Conservation (phyloP, 2,113 vertebrate species). For the Cyprinodon variegatus region DNA sequence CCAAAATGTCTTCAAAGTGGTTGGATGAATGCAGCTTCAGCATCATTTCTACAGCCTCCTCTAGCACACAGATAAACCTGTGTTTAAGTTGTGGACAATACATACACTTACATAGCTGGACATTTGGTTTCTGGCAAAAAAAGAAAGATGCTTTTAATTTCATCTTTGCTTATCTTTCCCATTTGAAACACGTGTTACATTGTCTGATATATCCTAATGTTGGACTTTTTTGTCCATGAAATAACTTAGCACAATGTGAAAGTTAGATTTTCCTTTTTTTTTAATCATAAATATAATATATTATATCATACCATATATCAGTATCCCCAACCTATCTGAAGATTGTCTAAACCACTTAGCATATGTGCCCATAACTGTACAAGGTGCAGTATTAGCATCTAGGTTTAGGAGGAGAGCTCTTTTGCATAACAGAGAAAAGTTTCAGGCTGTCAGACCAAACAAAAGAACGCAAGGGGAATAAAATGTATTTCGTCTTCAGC, state of each 20-base stretch:
- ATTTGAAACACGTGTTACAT: neutral
- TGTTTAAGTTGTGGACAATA: no score
- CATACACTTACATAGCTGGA: no score
- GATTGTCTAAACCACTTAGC: neutral
- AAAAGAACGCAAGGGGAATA: neutral
- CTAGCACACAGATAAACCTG: no score
- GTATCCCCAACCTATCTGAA: neutral
- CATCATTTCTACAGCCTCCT: neutral
- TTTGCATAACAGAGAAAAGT: neutral
- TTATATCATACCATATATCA: no score
- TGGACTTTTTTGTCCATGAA: neutral
- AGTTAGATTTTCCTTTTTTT: neutral
- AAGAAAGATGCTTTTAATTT: no score
- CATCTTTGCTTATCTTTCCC: neutral
- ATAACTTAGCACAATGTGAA: neutral
- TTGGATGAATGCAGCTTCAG: neutral
- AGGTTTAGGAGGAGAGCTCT: constrained; percentile 4
- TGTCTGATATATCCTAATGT: neutral
- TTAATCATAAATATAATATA: no score
- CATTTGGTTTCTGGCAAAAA: no score
- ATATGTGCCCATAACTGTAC: neutral
- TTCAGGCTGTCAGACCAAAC: neutral
- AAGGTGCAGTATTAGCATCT: constrained; percentile 1
- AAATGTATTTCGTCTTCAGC: constrained; percentile 12
- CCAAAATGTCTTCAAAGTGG: constrained; percentile 1